phyloP scores from a whole-genome alignment of 2,797 vertebrate genomes.

The Poliocrania exsul region DNA sequence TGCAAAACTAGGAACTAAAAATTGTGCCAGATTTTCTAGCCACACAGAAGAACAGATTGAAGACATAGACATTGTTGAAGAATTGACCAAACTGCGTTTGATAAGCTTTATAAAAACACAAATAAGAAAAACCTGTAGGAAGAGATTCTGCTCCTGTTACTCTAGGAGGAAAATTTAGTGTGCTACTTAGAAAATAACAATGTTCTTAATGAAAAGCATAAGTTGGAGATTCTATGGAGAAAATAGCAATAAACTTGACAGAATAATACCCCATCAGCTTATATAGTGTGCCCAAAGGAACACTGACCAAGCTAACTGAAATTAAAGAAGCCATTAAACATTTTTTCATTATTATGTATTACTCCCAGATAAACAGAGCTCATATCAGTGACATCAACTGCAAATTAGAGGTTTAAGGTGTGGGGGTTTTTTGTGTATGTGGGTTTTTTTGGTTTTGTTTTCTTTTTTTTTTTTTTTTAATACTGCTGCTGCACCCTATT shows the following conservation, averaged over 20 bases:
- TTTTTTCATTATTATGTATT: constrained; percentile 28
- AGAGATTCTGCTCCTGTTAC: neutral
- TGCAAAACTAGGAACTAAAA: neutral
- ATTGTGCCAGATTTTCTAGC: neutral
- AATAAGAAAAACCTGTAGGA: neutral
- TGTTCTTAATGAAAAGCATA: constrained; percentile 41
- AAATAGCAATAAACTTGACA: constrained; percentile 12
- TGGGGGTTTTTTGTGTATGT: neutral
- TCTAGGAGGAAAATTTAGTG: neutral
- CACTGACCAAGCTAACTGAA: constrained; percentile 24
- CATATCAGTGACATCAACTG: neutral
- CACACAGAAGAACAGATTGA: neutral
- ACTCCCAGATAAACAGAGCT: constrained; percentile 39
- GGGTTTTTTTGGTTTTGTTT: neutral
- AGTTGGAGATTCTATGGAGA: neutral
- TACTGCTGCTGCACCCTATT: neutral
- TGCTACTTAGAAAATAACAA: constrained; percentile 11
- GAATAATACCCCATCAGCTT: neutral
- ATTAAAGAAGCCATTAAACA: constrained; percentile 6
- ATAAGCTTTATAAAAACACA: constrained; percentile 12
- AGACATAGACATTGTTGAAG: neutral
- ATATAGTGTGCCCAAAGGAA: neutral
- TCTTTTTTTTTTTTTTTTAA: neutral
- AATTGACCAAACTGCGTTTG: neutral
- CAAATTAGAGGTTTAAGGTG: neutral